Evolutionary conservation across 2,888 invertebrate genomes (phyloP).

Genomic region (Bombyx huttoni): DNA sequence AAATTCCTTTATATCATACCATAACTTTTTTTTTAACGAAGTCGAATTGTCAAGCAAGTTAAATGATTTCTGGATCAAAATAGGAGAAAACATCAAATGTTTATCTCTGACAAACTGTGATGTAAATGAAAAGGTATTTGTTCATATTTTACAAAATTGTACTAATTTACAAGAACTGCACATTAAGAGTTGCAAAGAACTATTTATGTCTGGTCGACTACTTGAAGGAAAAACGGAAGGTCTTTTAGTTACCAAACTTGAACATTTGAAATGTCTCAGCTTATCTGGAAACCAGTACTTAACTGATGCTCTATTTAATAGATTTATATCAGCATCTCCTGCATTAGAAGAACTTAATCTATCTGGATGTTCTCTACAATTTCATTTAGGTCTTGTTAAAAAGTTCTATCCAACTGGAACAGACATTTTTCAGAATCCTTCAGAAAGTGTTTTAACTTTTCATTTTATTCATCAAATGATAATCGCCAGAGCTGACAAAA

Average conservation of each 20-base stretch:
- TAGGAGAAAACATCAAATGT: conserved; percentile 70
- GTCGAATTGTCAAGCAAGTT: conserved; percentile 66
- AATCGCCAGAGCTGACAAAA: conserved; percentile 53
- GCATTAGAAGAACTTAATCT: conserved; percentile 74
- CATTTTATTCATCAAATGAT: conserved; percentile 75
- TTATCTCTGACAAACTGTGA: conserved; percentile 74
- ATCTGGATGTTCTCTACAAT: conserved; percentile 79
- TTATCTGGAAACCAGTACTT: conserved; percentile 79
- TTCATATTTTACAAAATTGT: conserved; percentile 70
- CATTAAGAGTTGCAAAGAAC: conserved; percentile 76
- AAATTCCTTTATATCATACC: conserved; percentile 50
- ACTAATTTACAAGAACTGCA: conserved; percentile 71
- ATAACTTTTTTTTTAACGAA: conserved; percentile 66
- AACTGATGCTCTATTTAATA: conserved; percentile 80
- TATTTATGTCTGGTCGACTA: conserved; percentile 82
- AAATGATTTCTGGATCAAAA: conserved; percentile 69
- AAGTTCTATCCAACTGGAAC: conserved; percentile 75
- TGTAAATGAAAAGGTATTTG: conserved; percentile 75
- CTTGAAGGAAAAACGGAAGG: conserved; percentile 74
- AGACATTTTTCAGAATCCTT: conserved; percentile 55
- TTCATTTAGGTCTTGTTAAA: conserved; percentile 77
- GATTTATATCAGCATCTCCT: conserved; percentile 75
- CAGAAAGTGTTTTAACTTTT: conserved; percentile 81
- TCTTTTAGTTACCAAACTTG: conserved; percentile 49
- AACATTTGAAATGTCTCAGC: conserved; percentile 71